These are phyloP conservation scores for Ophioninae sp. DNA, from an alignment of 2,888 invertebrate genomes.

Conservation along the genomic window DNA sequence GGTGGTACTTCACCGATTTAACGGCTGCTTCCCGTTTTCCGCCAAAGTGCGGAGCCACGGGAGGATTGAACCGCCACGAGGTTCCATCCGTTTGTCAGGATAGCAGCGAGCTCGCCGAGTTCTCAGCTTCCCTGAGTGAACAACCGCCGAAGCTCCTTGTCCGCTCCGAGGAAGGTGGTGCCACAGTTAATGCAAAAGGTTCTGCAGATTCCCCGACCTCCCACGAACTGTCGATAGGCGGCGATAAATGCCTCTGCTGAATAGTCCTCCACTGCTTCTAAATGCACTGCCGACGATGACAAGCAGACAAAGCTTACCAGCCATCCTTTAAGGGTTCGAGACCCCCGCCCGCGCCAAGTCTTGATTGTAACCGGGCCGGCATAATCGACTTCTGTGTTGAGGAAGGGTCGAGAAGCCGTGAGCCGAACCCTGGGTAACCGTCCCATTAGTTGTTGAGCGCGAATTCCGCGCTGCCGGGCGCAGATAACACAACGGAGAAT, in stretches of 20 bases:
- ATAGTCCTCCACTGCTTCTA: not conserved
- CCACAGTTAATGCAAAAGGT: slow-evolving; percentile 54
- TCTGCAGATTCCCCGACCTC: slow-evolving; percentile 38
- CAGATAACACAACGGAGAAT: slow-evolving; percentile 44
- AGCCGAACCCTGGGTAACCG: slow-evolving; percentile 62
- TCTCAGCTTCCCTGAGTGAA: not conserved
- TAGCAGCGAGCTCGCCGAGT: not conserved
- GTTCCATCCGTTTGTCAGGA: not conserved
- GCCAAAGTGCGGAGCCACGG: not conserved
- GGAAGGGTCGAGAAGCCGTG: slow-evolving; percentile 35
- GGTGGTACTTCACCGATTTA: not conserved
- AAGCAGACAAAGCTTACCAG: slow-evolving; percentile 62
- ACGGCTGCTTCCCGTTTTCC: slow-evolving; percentile 4
- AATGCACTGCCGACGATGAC: slow-evolving; percentile 52
- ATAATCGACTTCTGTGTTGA: slow-evolving; percentile 45
- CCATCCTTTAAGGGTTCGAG: slow-evolving; percentile 51
- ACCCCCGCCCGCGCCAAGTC: slow-evolving; percentile 18
- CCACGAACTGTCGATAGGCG: slow-evolving; percentile 41
- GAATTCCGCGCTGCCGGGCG: slow-evolving; percentile 13
- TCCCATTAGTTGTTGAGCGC: slow-evolving; percentile 67
- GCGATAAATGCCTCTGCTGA: slow-evolving; percentile 34
- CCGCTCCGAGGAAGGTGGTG: slow-evolving; percentile 54
- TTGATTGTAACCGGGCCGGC: slow-evolving; percentile 18
- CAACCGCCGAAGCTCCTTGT: not conserved
- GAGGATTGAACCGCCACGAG: not conserved